Evolutionary conservation across 2,888 invertebrate genomes (phyloP), one percentile per base, ranked within the genome.

Genomic region (Himalopsyche japonica): DNA sequence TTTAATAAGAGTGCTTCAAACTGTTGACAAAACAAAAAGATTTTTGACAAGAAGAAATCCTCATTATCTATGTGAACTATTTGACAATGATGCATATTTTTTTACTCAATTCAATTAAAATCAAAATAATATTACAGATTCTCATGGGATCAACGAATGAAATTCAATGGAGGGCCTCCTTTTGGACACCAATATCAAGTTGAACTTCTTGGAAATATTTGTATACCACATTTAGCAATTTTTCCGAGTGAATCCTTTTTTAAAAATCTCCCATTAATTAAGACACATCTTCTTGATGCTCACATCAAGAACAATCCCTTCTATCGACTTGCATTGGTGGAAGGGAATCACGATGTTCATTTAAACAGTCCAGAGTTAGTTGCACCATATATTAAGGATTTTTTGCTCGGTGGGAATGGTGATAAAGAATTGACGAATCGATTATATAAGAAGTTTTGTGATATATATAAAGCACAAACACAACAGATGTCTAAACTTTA

Each of bases 331-430:
- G 82, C 88, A 87, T 0, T 90, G 1, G 92, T 94, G 0, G 89
- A 91, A 0, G 95, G 95, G 0, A 90, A 91, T 57, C 95, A 95
- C 86, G 94, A 95, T 87, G 92, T 94, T 0, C 95, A 95, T 88
- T 92, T 93, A 70, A 93, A 92, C 8, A 88, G 92, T 87, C 94
- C 95, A 0, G 93, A 93, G 85, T 88, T 89, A 10, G 89, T 95
- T 4, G 91, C 91, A 0, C 87, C 88, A 0, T 86, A 89, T 48
- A 86, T 94, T 3, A 83, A 83, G 1, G 86, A 88, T 30, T 93
- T 93, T 90, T 88, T 94, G 27, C 34, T 89, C 12, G 86, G 81
- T 3, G 64, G 43, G 18, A 27, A 32, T 34, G 76, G 43, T 4
- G 76, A 76, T 47, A 70, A 48, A 80, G 76, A 80, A 20, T 76